Base-by-base conservation (phyloP, 2,888 invertebrate genomes). In the Melanostoma scalare region DNA sequence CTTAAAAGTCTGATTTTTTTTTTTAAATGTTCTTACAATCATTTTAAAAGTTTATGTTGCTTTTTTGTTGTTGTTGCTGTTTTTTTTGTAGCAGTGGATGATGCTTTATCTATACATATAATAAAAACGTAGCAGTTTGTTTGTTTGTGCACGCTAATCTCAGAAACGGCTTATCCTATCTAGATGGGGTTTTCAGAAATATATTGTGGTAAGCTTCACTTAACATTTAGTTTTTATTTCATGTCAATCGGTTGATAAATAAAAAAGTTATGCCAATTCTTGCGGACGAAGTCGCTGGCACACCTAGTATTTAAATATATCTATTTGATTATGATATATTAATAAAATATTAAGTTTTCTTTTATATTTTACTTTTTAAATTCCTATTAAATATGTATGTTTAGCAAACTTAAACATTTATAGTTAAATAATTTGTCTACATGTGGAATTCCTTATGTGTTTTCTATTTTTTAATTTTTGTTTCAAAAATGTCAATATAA, bases 401-500 rank as follows among this genome's bases (percentile, higher is more conserved):
- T 77, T 77, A 77, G 77, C 72, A 77, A 82, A 75, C 71, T 76
- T 67, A 72, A 76, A 56, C 33, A 63, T 42, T 61, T 0, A 61
- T 71, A 33, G 52, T 73, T 75, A 50, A 74, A 63, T 42, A 74
- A 61, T 67, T 65, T 74, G 20, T 69, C 67, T 74, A 73, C 69
- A 71, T 8, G 9, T 48, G 31, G 42, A 20, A 20, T 20, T 20
- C 1, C 20, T 20, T 20, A 42, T 20, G 48, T 67, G 10, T 67
- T 65, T 50, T 69, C 56, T 65, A 31, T 72, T 72, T 20, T 20
- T 20, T 1, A 20, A 20, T 20, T 20, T 20, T 20, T 20, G 20
- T 20, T 20, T 20, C 20, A 20, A 65, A 74, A 82, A 78, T 65
- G n/a, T 78, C 82, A 77, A 74, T 82, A 82, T 74, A 82, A 82